Conservation (phyloP, 2,113 vertebrate species). For the Pluvialis apricaria region DNA sequence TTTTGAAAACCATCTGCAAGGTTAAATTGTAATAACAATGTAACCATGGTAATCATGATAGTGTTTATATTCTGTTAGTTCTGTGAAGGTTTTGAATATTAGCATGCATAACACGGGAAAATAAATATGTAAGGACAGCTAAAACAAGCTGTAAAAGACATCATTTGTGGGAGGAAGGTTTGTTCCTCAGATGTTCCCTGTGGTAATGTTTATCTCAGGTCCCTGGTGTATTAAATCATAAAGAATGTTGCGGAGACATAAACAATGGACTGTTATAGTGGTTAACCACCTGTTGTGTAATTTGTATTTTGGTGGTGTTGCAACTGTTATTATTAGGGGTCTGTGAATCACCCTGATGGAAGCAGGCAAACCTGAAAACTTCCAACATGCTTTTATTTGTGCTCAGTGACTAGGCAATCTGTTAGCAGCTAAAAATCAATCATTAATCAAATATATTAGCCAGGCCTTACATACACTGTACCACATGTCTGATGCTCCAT, state of each 20-base stretch:
- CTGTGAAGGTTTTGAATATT: not conserved
- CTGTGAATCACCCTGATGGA: not conserved
- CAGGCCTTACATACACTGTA: fast-evolving
- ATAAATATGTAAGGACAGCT: not conserved
- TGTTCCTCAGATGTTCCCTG: not conserved
- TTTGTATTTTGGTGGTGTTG: not conserved
- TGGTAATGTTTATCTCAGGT: not conserved
- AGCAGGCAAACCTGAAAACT: not conserved
- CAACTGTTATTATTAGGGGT: not conserved
- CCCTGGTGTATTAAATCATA: not conserved
- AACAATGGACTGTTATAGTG: fast-evolving
- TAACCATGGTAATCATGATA: not conserved
- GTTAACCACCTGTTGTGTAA: not conserved
- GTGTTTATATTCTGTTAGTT: not conserved
- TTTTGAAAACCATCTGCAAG: not conserved
- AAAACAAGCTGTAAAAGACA: not conserved
- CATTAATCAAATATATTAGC: not conserved
- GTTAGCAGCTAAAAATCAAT: not conserved
- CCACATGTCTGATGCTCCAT: not conserved
- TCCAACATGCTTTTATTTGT: not conserved
- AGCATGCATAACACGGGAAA: not conserved
- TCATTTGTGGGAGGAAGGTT: not conserved
- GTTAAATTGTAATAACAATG: not conserved
- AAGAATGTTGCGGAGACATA: not conserved
- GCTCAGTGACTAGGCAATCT: not conserved